Conservation (phyloP, 1,140 invertebrate species). For the Pogonognathellus flavescens region DNA sequence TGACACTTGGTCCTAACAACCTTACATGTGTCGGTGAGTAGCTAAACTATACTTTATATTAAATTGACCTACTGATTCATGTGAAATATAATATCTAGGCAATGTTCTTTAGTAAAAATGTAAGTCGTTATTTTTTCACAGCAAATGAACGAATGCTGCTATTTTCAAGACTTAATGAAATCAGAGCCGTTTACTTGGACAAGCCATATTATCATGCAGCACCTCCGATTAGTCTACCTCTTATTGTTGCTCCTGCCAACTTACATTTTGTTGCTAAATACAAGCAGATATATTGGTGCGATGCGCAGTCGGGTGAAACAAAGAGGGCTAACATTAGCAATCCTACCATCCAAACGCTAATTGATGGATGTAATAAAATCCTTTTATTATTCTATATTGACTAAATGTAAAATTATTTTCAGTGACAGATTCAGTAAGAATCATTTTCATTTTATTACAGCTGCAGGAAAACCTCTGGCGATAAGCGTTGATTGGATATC, state of each 20-base stretch:
- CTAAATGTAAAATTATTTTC: neutral
- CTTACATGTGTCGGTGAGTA: constrained; percentile 79
- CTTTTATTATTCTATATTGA: too few species aligned
- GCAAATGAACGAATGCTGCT: constrained; percentile 83
- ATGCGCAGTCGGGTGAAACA: constrained; percentile 70
- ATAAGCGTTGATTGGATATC: constrained; percentile 84
- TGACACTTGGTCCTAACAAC: constrained; percentile 75
- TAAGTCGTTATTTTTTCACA: constrained; percentile 69
- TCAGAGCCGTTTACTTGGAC: constrained; percentile 84
- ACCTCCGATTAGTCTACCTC: constrained; percentile 72
- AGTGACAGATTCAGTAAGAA: too few species aligned
- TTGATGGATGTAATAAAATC: constrained; percentile 76
- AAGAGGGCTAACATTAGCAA: constrained; percentile 65
- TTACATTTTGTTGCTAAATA: constrained; percentile 79
- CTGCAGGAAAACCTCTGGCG: constrained; percentile 75
- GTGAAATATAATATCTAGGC: too few species aligned
- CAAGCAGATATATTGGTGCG: constrained; percentile 74
- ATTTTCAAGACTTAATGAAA: constrained; percentile 81
- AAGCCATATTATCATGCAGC: constrained; percentile 81
- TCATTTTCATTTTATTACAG: constrained; percentile 66
- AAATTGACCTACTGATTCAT: too few species aligned
- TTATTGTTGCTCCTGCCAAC: constrained; percentile 76
- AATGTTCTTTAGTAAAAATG: too few species aligned
- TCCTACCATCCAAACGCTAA: constrained; percentile 76
- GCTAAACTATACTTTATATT: too few species aligned